Conservation (phyloP, 2,113 vertebrate species). For the Elephantulus edwardii region DNA sequence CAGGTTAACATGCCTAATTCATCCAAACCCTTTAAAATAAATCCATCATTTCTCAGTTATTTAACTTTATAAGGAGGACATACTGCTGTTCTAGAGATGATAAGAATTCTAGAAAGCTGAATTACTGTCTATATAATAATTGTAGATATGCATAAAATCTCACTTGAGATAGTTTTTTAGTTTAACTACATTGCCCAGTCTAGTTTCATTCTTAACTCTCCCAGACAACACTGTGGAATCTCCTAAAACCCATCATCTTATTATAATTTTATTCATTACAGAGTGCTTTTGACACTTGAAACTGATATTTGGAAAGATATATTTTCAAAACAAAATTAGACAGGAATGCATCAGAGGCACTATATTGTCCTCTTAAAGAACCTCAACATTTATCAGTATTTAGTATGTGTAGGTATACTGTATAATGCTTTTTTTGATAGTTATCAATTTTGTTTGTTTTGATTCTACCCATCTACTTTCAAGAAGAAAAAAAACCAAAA, state of each 20-base stretch:
- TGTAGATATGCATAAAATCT: constrained; percentile 1
- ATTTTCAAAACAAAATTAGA: constrained; percentile 9
- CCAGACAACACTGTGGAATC: background rate
- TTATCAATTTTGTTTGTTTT: background rate
- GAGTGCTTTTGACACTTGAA: background rate
- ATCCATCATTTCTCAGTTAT: background rate
- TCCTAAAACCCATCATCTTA: background rate
- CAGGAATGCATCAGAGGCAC: background rate
- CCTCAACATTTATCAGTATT: background rate
- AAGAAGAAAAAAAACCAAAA: background rate
- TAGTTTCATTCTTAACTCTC: constrained; percentile 15
- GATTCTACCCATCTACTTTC: background rate
- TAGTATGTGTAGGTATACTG: background rate
- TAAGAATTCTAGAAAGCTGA: background rate
- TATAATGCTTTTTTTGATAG: background rate
- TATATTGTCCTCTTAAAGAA: background rate
- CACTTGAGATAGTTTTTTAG: constrained; percentile 11
- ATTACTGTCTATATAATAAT: background rate
- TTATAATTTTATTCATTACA: background rate
- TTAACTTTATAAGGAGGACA: background rate
- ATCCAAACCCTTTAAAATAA: background rate
- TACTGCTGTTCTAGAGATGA: background rate
- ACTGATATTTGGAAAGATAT: background rate
- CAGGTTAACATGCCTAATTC: background rate
- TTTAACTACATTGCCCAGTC: background rate